Conservation (phyloP, 2,797 vertebrate genomes). For the Gallirallus australis region DNA sequence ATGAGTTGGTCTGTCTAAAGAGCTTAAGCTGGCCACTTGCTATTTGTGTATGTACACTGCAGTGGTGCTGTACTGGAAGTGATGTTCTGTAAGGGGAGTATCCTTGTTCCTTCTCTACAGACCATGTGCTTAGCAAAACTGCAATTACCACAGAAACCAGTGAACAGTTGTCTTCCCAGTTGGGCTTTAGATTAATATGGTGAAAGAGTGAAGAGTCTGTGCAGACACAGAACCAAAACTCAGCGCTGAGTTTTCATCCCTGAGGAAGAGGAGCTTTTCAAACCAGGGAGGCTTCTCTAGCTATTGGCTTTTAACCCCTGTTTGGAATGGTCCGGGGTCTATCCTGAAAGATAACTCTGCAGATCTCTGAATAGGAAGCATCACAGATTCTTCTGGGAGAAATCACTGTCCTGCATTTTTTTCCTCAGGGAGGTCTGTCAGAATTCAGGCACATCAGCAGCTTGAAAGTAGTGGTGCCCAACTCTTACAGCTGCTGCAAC, state of each 20-base stretch:
- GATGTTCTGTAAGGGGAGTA: not conserved
- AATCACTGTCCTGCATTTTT: not conserved
- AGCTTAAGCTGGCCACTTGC: not conserved
- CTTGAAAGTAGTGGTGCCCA: not conserved
- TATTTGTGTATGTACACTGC: not conserved
- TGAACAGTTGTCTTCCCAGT: not conserved
- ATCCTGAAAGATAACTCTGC: not conserved
- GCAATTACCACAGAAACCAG: not conserved
- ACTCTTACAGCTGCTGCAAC: not conserved
- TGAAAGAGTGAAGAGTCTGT: not conserved
- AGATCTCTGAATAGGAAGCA: not conserved
- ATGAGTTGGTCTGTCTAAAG: not conserved
- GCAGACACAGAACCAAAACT: not conserved
- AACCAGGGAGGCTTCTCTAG: not conserved
- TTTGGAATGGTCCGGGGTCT: not conserved
- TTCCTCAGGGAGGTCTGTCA: not conserved
- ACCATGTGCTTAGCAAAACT: not conserved
- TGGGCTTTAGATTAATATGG: rapidly evolving
- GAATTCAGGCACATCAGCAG: not conserved
- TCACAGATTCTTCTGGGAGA: not conserved
- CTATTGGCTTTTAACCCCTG: not conserved
- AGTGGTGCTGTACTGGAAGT: not conserved
- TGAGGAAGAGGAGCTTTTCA: not conserved
- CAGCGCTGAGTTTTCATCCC: not conserved
- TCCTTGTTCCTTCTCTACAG: not conserved